Percentiles rank a stretch among this genome's conserved stretches.
Conservation (phyloP, 2,888 invertebrate genomes). For the Napeogenes sylphis region DNA sequence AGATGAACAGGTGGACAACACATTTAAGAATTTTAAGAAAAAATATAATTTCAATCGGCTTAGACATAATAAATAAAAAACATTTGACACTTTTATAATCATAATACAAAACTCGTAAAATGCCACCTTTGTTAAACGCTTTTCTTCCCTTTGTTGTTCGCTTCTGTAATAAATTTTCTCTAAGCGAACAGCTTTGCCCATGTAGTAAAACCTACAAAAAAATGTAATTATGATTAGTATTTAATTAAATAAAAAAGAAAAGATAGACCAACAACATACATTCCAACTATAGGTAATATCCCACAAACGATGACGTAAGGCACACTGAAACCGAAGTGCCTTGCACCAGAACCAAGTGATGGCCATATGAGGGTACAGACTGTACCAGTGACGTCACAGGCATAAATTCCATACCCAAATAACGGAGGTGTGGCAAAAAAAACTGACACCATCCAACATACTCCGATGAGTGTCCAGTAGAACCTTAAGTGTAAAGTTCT, state of each 20-base stretch:
- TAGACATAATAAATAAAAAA: background rate
- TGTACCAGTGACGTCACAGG: slow-evolving; percentile 72
- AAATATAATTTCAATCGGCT: no score
- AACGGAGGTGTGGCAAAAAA: slow-evolving; percentile 70
- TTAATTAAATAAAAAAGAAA: background rate
- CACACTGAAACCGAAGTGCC: slow-evolving; percentile 64
- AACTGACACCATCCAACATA: slow-evolving; percentile 63
- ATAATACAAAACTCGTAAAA: slow-evolving; percentile 8
- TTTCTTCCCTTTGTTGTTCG: slow-evolving; percentile 64
- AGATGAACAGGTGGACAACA: no score
- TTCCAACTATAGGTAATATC: slow-evolving; percentile 61
- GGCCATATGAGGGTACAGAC: slow-evolving; percentile 72
- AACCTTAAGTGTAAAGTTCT: slow-evolving; percentile 60
- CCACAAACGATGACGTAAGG: slow-evolving; percentile 66
- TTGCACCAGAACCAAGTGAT: slow-evolving; percentile 52
- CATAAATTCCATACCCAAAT: slow-evolving; percentile 70
- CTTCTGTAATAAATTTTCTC: slow-evolving; percentile 68
- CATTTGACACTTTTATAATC: background rate
- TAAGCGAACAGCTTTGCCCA: slow-evolving; percentile 65
- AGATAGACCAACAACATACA: slow-evolving; percentile 51
- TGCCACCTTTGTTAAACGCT: slow-evolving; percentile 62
- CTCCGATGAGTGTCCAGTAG: slow-evolving; percentile 63
- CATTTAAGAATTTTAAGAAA: no score
- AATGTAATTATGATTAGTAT: background rate
- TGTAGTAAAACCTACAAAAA: slow-evolving; percentile 63